Base-by-base conservation (phyloP, 2,888 invertebrate genomes). In the Chymomyza caudatula region DNA sequence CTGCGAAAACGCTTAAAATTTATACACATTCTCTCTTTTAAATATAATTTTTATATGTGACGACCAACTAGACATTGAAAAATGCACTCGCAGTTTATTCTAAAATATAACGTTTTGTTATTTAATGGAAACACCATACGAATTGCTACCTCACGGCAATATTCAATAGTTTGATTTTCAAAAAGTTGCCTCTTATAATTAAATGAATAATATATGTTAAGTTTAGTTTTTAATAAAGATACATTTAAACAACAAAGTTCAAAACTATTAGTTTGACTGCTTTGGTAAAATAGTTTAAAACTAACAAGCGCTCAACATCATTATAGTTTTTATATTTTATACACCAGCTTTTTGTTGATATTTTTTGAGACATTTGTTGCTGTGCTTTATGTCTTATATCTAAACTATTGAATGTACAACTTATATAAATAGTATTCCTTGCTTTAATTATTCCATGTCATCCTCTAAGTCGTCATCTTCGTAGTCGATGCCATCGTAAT, bases 401-500 rank as follows among this genome's bases (percentile, higher is more conserved):
- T 65, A 56, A 55, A 57, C 57, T 60, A 65, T 58, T 51, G 65
- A 54, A 68, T 59, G 20, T 55, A 61, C 55, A 60, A 37, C 37
- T 56, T 69, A 56, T 57, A 69, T 72, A 77, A 79, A 71, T 72
- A 72, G 74, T 11, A 11, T 11, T 2, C 11, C 6, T 25, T 44
- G 6, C 51, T 15, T 53, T 17, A 23, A 57, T 65, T 73, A 88
- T 44, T 88, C 87, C 71, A 82, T 71, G 53, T 76, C 82, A 59
- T 87, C 88, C 25, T 88, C 88, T 23, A 82, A 58, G 6, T 86
- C 88, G 60, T 88, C 88, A 5, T 89, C 87, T 11, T 87, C 88
- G 19, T 87, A 88, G 23, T 86, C 83, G 22, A 87, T 69, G 62
- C 81, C 86, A 59, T 82, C 79, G 61, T 82, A 88, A 56, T 83